These are phyloP conservation scores for Pedionomus torquatus DNA, from an alignment of 2,113 vertebrate species.

Conservation along the genomic window DNA sequence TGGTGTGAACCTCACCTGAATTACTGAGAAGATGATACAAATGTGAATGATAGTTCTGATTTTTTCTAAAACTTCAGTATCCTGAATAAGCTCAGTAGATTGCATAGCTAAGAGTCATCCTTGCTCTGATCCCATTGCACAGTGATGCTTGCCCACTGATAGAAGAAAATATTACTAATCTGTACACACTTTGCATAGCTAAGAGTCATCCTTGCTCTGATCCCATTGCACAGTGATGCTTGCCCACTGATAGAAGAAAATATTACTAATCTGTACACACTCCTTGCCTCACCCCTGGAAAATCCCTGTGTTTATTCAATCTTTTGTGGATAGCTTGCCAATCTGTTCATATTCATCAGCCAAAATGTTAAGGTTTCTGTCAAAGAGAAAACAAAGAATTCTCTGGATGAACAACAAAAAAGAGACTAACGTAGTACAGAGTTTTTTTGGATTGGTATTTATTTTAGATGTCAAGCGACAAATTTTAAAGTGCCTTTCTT, in stretches of 20 bases:
- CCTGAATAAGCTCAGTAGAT: background rate
- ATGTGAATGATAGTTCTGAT: background rate
- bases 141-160: background rate
- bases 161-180: background rate
- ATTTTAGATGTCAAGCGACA: background rate
- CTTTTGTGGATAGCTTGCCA: background rate
- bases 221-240: background rate
- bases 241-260: background rate
- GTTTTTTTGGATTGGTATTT: background rate
- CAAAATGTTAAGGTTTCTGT: background rate
- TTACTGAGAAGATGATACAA: background rate
- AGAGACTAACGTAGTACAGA: background rate
- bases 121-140: background rate
- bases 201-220: background rate
- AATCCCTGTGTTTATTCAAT: slow-evolving; percentile 2
- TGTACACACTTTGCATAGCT: background rate
- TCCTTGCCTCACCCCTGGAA: slow-evolving; percentile 21
- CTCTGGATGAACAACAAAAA: background rate
- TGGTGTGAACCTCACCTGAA: background rate
- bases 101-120: background rate
- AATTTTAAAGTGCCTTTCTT: background rate
- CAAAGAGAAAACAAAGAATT: background rate
- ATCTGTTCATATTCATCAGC: background rate
- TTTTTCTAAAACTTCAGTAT: background rate
- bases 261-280: background rate